A percentile compares a stretch with the other conserved stretches of the same genome.
phyloP scores from a whole-genome alignment of 2,797 vertebrate species.

The Gymnocypris eckloni region DNA sequence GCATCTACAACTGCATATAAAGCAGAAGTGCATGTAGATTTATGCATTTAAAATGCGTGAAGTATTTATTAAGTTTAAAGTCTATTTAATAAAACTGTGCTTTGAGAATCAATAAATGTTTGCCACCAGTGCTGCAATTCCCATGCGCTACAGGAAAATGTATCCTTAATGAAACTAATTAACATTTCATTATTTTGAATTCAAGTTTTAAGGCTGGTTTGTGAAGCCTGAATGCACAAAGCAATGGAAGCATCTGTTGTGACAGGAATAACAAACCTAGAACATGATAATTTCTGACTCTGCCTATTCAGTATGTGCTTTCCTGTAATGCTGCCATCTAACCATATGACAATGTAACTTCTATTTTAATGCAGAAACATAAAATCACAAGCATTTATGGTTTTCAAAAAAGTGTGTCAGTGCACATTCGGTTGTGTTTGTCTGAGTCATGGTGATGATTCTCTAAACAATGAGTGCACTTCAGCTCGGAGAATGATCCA shows the following conservation, averaged over 20 bases:
- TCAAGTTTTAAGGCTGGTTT: neutral
- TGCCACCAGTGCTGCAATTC: neutral
- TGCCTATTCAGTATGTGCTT: constrained; percentile 35
- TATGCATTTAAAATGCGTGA: neutral
- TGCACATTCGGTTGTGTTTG: constrained; percentile 39
- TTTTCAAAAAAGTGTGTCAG: constrained; percentile 30
- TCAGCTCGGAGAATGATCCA: constrained; percentile 50
- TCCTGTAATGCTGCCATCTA: constrained; percentile 40
- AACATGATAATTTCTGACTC: constrained; percentile 16
- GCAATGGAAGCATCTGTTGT: constrained; percentile 5
- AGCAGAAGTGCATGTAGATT: neutral
- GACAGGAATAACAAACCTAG: neutral
- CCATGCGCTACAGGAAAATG: neutral
- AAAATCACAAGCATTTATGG: constrained; percentile 47
- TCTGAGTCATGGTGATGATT: constrained; percentile 44
- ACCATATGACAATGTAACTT: constrained; percentile 49
- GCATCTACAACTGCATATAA: constrained; percentile 1
- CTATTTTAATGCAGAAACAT: constrained; percentile 50
- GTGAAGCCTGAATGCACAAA: neutral
- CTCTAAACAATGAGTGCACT: constrained; percentile 52
- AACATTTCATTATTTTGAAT: neutral
- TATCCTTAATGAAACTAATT: neutral
- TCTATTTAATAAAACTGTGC: neutral
- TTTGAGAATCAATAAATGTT: neutral
- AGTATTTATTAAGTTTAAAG: neutral